phyloP scores from a whole-genome alignment of 2,888 invertebrate species.

The Amphipoea lucens region DNA sequence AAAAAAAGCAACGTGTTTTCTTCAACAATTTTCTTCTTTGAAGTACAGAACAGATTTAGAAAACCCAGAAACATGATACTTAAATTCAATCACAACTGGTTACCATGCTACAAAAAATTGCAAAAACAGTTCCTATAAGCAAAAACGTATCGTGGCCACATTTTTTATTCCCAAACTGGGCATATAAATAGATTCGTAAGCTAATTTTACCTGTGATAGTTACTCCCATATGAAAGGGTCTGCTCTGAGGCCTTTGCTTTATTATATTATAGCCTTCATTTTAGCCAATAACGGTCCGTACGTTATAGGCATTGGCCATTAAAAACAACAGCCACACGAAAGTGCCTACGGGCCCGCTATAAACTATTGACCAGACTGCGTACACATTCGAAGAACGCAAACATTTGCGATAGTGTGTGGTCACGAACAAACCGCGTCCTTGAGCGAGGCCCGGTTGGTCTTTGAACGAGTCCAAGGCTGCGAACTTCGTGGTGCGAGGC shows the following conservation, averaged over 20 bases:
- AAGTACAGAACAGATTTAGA: not conserved
- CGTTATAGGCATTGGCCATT: not conserved
- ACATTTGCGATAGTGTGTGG: conserved; percentile 57
- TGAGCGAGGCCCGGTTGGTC: conserved; percentile 37
- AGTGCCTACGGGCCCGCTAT: not conserved
- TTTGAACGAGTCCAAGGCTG: conserved; percentile 57
- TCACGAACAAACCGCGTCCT: conserved; percentile 54
- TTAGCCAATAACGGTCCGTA: not conserved
- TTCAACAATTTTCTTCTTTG: not conserved
- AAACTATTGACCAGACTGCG: conserved; percentile 32
- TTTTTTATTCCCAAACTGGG: not conserved
- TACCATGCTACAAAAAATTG: not conserved
- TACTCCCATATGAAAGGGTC: not conserved
- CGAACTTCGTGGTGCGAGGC: conserved; percentile 48
- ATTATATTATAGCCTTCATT: not conserved
- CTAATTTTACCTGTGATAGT: too few species aligned
- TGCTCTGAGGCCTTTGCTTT: not conserved
- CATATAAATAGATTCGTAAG: not conserved
- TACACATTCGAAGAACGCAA: conserved; percentile 54
- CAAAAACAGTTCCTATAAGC: not conserved
- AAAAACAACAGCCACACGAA: not conserved
- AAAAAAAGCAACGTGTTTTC: not conserved
- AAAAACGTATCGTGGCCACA: not conserved
- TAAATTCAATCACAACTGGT: not conserved
- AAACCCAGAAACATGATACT: not conserved